phyloP scores from a whole-genome alignment of 2,113 vertebrate species.

The Cyanistes caeruleus region DNA sequence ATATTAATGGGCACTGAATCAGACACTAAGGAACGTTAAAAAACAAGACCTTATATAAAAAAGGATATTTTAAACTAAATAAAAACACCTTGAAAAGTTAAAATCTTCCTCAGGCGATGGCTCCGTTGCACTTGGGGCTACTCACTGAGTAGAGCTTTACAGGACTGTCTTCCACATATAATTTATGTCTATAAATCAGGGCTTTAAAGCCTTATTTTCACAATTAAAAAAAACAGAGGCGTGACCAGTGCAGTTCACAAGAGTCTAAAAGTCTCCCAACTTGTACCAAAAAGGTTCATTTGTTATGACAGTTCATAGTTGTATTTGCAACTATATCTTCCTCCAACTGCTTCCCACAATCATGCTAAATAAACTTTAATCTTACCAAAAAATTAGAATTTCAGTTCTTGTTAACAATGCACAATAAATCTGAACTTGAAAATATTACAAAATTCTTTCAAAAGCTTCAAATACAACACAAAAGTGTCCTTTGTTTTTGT shows the following conservation, averaged over 20 bases:
- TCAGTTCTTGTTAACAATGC: conserved; percentile 83
- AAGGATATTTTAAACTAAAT: conserved; percentile 20
- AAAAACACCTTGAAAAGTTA: conserved; percentile 54
- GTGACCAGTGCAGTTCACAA: conserved; percentile 77
- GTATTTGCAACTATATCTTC: conserved; percentile 77
- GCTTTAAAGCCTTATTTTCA: conserved; percentile 65
- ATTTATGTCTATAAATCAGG: conserved; percentile 47
- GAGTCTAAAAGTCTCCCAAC: conserved; percentile 75
- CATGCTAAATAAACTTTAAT: conserved; percentile 81
- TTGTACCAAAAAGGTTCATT: conserved; percentile 84
- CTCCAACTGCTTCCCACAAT: conserved; percentile 78
- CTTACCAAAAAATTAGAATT: conserved; percentile 85
- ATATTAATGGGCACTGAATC: conserved; percentile 9
- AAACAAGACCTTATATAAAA: background rate
- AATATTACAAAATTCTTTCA: conserved; percentile 87
- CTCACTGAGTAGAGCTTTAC: conserved; percentile 55
- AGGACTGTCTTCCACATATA: conserved; percentile 2
- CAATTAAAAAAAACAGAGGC: conserved; percentile 59
- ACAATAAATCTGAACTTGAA: conserved; percentile 86
- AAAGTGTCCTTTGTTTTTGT: conserved; percentile 83
- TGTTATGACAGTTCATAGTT: conserved; percentile 77
- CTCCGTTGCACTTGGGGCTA: conserved; percentile 44
- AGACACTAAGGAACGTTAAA: background rate
- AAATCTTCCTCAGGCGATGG: conserved; percentile 19
- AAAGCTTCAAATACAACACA: conserved; percentile 98